A percentile compares a stretch with the other conserved stretches of the same genome.
Conservation (phyloP, 2,797 vertebrate genomes). For the Chloroceryle amazona region DNA sequence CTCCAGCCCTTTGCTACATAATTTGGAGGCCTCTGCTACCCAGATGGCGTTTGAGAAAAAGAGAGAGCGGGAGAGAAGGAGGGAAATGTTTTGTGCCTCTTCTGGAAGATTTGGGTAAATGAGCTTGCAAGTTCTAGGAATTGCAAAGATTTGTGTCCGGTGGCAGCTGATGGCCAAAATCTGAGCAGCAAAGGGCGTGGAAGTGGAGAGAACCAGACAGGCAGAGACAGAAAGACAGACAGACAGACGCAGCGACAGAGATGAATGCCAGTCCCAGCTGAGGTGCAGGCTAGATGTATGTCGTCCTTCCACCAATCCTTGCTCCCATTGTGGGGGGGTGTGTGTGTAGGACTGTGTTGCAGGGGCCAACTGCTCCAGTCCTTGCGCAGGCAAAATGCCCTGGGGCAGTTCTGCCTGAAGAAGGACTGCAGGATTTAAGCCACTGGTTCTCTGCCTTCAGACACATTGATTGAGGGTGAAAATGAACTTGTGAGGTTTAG, state of each 20-base stretch:
- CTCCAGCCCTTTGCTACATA: constrained; percentile 64
- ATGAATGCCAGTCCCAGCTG: constrained; percentile 61
- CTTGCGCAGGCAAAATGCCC: not conserved
- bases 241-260: constrained; percentile 51
- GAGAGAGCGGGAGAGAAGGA: not conserved
- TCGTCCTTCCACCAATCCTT: constrained; percentile 75
- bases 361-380: not conserved
- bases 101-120: not conserved
- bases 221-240: constrained; percentile 57
- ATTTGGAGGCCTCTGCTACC: constrained; percentile 65
- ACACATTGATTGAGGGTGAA: constrained; percentile 25
- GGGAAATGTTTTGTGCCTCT: not conserved
- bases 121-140: not conserved
- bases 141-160: not conserved
- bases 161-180: constrained; percentile 36
- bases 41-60: not conserved
- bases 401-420: not conserved
- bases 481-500: constrained; percentile 44
- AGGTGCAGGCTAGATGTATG: constrained; percentile 68
- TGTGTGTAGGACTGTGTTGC: not conserved
- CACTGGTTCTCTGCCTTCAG: constrained; percentile 50
- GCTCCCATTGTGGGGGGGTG: constrained; percentile 52
- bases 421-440: not conserved
- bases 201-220: constrained; percentile 63
- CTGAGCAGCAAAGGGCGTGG: constrained; percentile 73